Evolutionary conservation across 1,140 invertebrate genomes (phyloP), one percentile per base, ranked within the genome.

Genomic region (Drosophila eugracilis): DNA sequence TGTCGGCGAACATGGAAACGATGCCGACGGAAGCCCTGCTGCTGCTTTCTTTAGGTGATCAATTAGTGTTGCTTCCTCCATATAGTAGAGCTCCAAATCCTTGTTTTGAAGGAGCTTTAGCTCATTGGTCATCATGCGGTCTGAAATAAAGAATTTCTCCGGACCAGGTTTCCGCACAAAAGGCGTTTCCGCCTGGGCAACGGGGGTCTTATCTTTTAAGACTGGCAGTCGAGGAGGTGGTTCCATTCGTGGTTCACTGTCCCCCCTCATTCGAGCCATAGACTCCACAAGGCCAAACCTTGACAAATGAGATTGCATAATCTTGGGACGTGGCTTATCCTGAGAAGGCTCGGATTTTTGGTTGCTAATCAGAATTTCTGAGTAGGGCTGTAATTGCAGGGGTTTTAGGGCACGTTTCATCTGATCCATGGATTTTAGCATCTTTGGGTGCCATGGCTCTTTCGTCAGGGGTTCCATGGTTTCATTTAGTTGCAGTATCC

Each of bases 1-100:
- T 15, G 52, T 22, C 1, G 63, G 22, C 9, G 66, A 44, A 22
- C 42, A 47, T 0, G 37, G 3, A 69, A 93, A 93, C 15, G 90
- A 92, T 15, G 91, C 86, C 0, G 93, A 93, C 57, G 93, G 92
- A 53, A 94, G 80, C 6, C 93, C 93, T 22, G 92, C 85, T 28
- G 78, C 57, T 42, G 50, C 59, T 19, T 57, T 71, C 17, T 86
- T 86, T 0, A 88, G 21, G 28, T 86, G 74, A 5, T 65, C 60
- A 1, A 84, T 66, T 2, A 84, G 36, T 0, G 21, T 3, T 4
- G 19, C 5, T 32, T 63, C 22, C 10, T 59, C 7, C 3, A 86
- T 42, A 1, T 49, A 67, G 2, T 7, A 1, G 2, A 88, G 22
- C 2, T 65, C 24, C 10, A 59, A 36, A 0, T 34, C 15, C 3